These are phyloP conservation scores for Crossaster papposus DNA, from an alignment of 53 echinoderm and acorn worm species.

Conservation along the genomic window DNA sequence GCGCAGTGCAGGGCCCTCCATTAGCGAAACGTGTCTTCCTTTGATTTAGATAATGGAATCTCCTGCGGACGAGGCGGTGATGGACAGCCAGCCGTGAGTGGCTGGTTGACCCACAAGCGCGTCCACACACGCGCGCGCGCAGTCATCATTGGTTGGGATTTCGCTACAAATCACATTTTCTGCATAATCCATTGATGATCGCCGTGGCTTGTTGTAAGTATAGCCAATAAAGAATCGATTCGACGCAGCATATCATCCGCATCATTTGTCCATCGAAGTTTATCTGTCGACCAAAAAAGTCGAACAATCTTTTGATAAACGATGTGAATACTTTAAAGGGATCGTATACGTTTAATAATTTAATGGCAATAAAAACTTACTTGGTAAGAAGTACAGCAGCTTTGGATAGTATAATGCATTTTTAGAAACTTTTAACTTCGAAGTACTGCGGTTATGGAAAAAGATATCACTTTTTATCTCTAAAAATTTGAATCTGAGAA, in stretches of 20 bases:
- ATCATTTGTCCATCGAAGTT: too few relatives aligned
- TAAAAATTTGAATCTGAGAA: too few relatives aligned
- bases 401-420: too few relatives aligned
- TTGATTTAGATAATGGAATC: neutral
- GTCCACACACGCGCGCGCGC: neutral
- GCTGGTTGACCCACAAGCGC: conserved; percentile 18
- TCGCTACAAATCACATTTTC: conserved; percentile 9
- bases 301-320: too few relatives aligned
- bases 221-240: neutral
- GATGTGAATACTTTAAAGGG: neutral
- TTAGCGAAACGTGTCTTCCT: neutral
- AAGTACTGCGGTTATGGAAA: too few relatives aligned
- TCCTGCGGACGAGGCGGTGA: neutral
- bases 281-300: too few relatives aligned
- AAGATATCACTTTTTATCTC: too few relatives aligned
- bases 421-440: too few relatives aligned
- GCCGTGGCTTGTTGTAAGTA: neutral
- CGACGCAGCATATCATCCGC: too few relatives aligned
- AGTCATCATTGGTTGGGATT: conserved; percentile 40
- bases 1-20: neutral
- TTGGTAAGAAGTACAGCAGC: too few relatives aligned
- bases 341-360: too few relatives aligned
- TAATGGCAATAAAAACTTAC: too few relatives aligned
- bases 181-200: conserved; percentile 35
- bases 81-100: conserved; percentile 34